Conservation (phyloP, 2,888 invertebrate genomes). For the Trichopria drosophilae region DNA sequence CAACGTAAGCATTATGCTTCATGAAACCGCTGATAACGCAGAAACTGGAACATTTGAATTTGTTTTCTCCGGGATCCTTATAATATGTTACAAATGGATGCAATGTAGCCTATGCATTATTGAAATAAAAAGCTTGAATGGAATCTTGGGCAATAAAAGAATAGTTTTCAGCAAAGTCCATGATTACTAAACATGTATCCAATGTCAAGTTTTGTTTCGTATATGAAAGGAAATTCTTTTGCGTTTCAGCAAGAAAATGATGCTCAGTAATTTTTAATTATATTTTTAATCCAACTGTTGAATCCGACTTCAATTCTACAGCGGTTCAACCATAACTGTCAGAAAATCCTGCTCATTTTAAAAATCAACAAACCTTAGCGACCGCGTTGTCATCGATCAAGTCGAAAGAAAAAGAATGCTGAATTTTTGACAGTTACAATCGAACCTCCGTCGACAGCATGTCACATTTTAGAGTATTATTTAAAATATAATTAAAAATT, state of each 20-base stretch:
- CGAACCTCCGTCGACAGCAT: too few relatives aligned
- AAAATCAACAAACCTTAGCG: too few relatives aligned
- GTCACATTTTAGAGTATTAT: too few relatives aligned
- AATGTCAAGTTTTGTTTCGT: conserved; percentile 10
- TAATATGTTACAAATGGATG: conserved; percentile 25
- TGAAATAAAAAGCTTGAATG: conserved; percentile 4
- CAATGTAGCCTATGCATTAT: conserved; percentile 2
- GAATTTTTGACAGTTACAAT: too few relatives aligned
- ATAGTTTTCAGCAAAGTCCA: conserved; percentile 26
- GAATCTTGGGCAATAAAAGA: conserved; percentile 22
- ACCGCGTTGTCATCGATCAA: too few relatives aligned
- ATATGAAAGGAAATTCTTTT: conserved; percentile 8
- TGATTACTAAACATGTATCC: conserved; percentile 20
- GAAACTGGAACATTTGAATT: conserved; percentile 6
- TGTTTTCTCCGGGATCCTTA: conserved; percentile 7
- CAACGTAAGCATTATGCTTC: conserved; percentile 9
- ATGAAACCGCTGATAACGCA: conserved; percentile 19
- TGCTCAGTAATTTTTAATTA: conserved; percentile 13
- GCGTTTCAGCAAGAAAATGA: conserved; percentile 17
- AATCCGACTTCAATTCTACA: too few relatives aligned
- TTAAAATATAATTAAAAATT: too few relatives aligned
- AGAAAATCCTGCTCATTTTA: too few relatives aligned
- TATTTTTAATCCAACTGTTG: too few relatives aligned
- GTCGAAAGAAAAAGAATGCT: too few relatives aligned
- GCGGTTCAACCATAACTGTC: too few relatives aligned